These are phyloP conservation scores for Salpingus planirostris DNA, from an alignment of 2,888 invertebrate species.

Conservation along the genomic window DNA sequence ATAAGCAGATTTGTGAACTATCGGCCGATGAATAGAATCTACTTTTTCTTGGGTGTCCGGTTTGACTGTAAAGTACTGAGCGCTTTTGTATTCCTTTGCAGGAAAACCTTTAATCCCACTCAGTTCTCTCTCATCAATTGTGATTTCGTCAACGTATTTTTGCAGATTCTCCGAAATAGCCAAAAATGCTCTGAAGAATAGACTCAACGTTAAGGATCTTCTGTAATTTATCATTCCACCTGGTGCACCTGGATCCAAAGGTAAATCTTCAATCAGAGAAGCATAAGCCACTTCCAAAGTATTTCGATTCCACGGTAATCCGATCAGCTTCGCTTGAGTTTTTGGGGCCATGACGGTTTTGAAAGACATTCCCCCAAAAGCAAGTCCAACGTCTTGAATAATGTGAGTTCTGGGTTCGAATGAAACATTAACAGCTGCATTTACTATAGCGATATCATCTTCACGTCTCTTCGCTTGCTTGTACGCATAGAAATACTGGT, in stretches of 20 bases:
- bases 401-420: constrained; percentile 48
- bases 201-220: constrained; percentile 56
- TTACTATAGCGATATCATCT: constrained; percentile 95
- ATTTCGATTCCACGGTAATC: constrained; percentile 30
- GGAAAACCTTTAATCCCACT: constrained; percentile 54
- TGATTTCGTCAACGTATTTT: constrained; percentile 51
- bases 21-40: constrained; percentile 73
- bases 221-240: constrained; percentile 62
- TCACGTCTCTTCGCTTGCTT: constrained; percentile 89
- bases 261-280: constrained; percentile 63
- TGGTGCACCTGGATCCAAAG: constrained; percentile 59
- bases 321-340: constrained; percentile 46
- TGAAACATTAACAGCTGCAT: constrained; percentile 67
- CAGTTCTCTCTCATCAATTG: constrained; percentile 42
- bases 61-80: constrained; percentile 59
- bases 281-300: constrained; percentile 48
- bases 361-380: constrained; percentile 93
- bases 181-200: constrained; percentile 64
- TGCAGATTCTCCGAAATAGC: constrained; percentile 47
- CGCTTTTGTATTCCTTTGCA: constrained; percentile 52
- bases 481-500: constrained; percentile 72
- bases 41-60: constrained; percentile 48
- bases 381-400: constrained; percentile 57
- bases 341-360: constrained; percentile 66
- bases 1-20: constrained; percentile 70